Conservation (phyloP, 2,113 vertebrate species). For the Cottus gobio region DNA sequence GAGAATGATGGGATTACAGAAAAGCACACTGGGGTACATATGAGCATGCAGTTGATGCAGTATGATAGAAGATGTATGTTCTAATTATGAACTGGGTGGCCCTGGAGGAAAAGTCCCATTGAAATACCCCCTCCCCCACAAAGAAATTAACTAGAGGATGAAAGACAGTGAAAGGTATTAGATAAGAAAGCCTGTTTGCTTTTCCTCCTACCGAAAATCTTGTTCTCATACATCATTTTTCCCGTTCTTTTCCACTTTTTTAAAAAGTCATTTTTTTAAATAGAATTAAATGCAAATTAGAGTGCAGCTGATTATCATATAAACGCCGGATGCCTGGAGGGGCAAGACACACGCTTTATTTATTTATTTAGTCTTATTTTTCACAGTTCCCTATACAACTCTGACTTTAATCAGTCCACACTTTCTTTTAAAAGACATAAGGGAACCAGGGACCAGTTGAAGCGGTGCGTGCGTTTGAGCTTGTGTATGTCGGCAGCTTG, state of each 20-base stretch:
- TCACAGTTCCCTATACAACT: constrained; percentile 69
- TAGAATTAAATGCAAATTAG: constrained; percentile 86
- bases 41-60: background rate
- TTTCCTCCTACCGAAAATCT: constrained; percentile 33
- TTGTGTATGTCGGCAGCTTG: constrained; percentile 15
- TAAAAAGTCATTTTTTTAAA: constrained; percentile 74
- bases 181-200: constrained; percentile 38
- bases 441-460: constrained; percentile 62
- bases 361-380: constrained; percentile 80
- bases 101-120: background rate
- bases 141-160: constrained; percentile 26
- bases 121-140: background rate
- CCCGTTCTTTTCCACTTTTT: constrained; percentile 53
- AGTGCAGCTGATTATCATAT: constrained; percentile 84
- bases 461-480: constrained; percentile 6
- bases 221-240: constrained; percentile 52
- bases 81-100: background rate
- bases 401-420: constrained; percentile 77
- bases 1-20: constrained; percentile 10
- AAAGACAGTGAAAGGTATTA: constrained; percentile 32
- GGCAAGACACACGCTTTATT: constrained; percentile 71
- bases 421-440: constrained; percentile 71
- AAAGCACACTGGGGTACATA: background rate
- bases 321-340: constrained; percentile 78
- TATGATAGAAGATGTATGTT: background rate